These are phyloP conservation scores for Stichopus horrens DNA, from an alignment of 53 echinoderm and acorn worm species.

Conservation along the genomic window DNA sequence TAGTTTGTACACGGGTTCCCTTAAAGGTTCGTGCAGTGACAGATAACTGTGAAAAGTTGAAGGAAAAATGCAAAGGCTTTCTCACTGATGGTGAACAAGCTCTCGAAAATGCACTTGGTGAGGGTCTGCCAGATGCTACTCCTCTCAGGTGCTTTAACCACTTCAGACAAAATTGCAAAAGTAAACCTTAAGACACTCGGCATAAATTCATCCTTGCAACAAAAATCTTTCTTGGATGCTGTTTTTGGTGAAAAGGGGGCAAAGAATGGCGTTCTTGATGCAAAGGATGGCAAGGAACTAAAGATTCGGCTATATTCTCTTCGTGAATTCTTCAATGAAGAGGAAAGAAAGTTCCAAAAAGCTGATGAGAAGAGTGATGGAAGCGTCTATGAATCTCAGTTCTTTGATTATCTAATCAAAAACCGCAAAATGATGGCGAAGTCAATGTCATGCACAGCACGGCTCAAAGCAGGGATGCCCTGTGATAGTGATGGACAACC, in stretches of 20 bases:
- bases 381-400: not conserved
- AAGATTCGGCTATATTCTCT: not conserved
- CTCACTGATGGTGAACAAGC: too few relatives aligned
- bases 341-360: not conserved
- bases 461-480: constrained; percentile 1
- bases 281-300: not conserved
- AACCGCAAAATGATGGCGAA: constrained; percentile 10
- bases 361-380: not conserved
- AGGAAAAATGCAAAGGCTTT: too few relatives aligned
- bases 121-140: too few relatives aligned
- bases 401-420: not conserved
- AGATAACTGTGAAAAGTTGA: too few relatives aligned
- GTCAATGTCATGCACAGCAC: not conserved
- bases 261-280: constrained; percentile 2
- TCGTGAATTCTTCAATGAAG: constrained; percentile 19
- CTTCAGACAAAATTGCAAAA: not conserved
- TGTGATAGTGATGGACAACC: too few relatives aligned
- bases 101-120: too few relatives aligned
- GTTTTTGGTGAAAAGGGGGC: constrained; percentile 7
- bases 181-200: constrained; percentile 1
- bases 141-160: too few relatives aligned
- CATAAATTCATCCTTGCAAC: not conserved
- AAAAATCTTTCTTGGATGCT: constrained; percentile 22
- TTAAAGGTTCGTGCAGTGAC: not conserved
- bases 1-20: not conserved